These are phyloP conservation scores for Bos indicus DNA, from an alignment of 2,113 vertebrate genomes.

Conservation along the genomic window DNA sequence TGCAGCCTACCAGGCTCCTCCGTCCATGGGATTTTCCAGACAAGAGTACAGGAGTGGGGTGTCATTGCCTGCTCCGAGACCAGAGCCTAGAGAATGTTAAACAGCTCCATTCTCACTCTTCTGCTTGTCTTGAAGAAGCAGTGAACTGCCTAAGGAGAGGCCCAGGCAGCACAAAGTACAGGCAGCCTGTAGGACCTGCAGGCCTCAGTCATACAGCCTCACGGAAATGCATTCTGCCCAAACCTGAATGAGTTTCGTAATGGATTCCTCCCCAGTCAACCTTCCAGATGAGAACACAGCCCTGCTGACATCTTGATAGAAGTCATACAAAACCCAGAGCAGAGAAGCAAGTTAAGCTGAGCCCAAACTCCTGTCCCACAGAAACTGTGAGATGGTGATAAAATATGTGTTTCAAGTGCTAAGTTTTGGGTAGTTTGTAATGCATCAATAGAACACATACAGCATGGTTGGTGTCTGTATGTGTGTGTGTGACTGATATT, in stretches of 20 bases:
- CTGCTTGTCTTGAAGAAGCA: neutral
- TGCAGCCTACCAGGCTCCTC: too few species aligned
- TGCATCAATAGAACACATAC: neutral
- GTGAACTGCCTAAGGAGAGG: neutral
- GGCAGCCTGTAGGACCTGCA: neutral
- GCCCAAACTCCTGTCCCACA: neutral
- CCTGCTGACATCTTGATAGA: neutral
- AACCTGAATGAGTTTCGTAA: neutral
- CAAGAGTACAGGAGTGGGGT: too few species aligned
- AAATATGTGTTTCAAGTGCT: neutral
- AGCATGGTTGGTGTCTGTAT: neutral
- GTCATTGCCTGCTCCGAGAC: neutral
- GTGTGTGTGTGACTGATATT: neutral
- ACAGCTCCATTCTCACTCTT: neutral
- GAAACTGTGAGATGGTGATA: neutral
- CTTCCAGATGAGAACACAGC: neutral
- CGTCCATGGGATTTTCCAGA: too few species aligned
- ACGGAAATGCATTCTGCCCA: neutral
- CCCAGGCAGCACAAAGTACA: neutral
- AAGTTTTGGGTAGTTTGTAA: neutral
- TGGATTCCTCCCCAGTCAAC: neutral
- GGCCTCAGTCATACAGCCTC: neutral
- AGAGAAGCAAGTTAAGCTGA: neutral
- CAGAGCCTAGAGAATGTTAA: neutral
- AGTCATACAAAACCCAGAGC: neutral